A percentile compares a stretch with the other conserved stretches of the same genome.
These are phyloP conservation scores for Asobara japonica DNA, from an alignment of 1,140 invertebrate genomes.

Conservation along the genomic window DNA sequence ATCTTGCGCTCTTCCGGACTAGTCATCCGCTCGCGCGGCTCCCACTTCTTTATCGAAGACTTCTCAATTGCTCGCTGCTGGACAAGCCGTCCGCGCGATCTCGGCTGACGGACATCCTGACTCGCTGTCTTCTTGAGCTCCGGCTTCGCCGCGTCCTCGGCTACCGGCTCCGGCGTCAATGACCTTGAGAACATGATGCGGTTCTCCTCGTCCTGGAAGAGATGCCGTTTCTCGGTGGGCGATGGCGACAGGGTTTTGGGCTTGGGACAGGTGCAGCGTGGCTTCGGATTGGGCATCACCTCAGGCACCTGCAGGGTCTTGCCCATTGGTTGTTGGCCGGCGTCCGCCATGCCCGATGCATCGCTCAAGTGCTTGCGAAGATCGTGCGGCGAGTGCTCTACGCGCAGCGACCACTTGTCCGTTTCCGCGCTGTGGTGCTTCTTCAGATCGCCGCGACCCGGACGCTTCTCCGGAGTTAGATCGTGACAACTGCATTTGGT, in stretches of 20 bases:
- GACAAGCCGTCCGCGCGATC: constrained; percentile 36
- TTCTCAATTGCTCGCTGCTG: constrained; percentile 33
- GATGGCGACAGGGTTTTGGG: constrained; percentile 42
- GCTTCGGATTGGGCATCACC: constrained; percentile 57
- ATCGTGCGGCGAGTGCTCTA: constrained; percentile 46
- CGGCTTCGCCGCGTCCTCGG: constrained; percentile 40
- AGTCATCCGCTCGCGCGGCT: constrained; percentile 47
- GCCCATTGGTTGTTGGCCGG: constrained; percentile 26
- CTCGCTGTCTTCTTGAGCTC: constrained; percentile 56
- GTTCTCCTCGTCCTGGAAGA: constrained; percentile 46
- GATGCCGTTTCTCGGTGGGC: constrained; percentile 29
- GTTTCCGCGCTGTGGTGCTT: constrained; percentile 63
- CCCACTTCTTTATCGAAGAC: constrained; percentile 43
- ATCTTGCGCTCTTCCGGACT: constrained; percentile 47
- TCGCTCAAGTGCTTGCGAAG: constrained; percentile 62
- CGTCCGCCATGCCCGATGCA: constrained; percentile 57
- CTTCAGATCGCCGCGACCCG: constrained; percentile 56
- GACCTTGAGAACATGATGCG: constrained; percentile 46
- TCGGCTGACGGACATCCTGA: constrained; percentile 38
- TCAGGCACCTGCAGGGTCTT: constrained; percentile 59
- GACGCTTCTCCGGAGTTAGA: constrained; percentile 50
- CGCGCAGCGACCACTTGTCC: constrained; percentile 59
- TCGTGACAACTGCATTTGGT: constrained; percentile 57
- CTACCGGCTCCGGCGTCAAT: constrained; percentile 36
- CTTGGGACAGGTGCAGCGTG: constrained; percentile 61